Percentiles rank a stretch among this genome's conserved stretches.
These are phyloP conservation scores for Taeniopygia guttata DNA, from an alignment of 2,797 vertebrate species.

Conservation along the genomic window DNA sequence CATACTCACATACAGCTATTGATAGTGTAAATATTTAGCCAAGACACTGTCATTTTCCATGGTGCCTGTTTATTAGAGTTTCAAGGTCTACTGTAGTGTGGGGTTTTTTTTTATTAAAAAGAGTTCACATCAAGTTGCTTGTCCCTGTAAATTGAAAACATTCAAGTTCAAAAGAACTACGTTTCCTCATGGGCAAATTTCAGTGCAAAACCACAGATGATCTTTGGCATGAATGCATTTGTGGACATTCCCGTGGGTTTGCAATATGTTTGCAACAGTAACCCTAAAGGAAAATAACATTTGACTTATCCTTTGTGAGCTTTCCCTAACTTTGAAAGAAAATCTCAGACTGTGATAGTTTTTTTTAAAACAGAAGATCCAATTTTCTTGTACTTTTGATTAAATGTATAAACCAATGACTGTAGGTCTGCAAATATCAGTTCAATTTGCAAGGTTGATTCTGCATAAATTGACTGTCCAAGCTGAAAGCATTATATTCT, in stretches of 20 bases:
- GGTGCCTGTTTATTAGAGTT: not conserved
- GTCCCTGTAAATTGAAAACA: slow-evolving; percentile 52
- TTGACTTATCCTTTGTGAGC: not conserved
- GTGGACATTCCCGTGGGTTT: slow-evolving; percentile 44
- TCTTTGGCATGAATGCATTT: slow-evolving; percentile 40
- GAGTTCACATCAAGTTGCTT: slow-evolving; percentile 13
- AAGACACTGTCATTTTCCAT: slow-evolving; percentile 16
- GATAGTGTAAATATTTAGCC: slow-evolving; percentile 43
- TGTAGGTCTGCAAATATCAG: slow-evolving; percentile 1
- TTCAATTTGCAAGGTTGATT: slow-evolving; percentile 26
- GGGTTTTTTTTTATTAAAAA: not conserved
- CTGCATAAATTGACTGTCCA: slow-evolving; percentile 14
- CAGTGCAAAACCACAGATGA: slow-evolving; percentile 42
- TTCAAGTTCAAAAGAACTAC: slow-evolving; percentile 45
- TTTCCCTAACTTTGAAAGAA: slow-evolving; percentile 28
- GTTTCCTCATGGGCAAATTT: slow-evolving; percentile 56
- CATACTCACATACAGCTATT: not conserved
- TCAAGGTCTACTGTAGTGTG: not conserved
- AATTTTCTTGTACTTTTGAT: slow-evolving; percentile 4
- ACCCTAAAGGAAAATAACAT: slow-evolving; percentile 42
- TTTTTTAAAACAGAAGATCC: not conserved
- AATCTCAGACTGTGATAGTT: not conserved
- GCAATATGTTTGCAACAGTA: slow-evolving; percentile 56
- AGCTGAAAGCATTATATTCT: slow-evolving; percentile 28
- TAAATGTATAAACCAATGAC: slow-evolving; percentile 11